Base-by-base conservation (phyloP, 2,113 vertebrate genomes). In the Syrmaticus mikado region DNA sequence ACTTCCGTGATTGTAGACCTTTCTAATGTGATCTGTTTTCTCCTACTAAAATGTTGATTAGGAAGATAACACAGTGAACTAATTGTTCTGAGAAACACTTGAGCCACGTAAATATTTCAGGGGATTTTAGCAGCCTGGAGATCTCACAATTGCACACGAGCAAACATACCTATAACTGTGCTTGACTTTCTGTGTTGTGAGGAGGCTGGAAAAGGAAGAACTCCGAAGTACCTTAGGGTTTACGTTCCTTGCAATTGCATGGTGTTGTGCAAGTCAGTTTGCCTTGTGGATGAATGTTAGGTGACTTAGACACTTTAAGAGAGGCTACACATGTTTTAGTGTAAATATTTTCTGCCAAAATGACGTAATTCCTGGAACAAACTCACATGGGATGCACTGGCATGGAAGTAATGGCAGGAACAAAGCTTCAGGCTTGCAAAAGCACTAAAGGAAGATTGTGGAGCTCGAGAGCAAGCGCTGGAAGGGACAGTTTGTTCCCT, bases 31-130 rank as follows among this genome's bases (percentile, higher is more conserved):
- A 94, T 78, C 74, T 82, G 57, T 20, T 86, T 81, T 90, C 30
- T 48, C 27, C 20, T 84, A 9, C 25, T 90, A 66, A 92, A 79
- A 70, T 62, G 88, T 84, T 84, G 81, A 84, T 89, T 79, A 72
- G 90, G 61, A 77, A 82, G 83, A 34, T 92, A 92, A 79, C 64
- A 92, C 57, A 94, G 66, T 28, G 70, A 84, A 61, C 71, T 92
- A 66, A 92, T 89, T 95, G 94, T 82, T 94, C 86, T 82, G 46
- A 86, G 66, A 79, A 89, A 55, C 40, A 22, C 66, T 86, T 73
- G 57, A 93, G 90, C 92, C 48, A 68, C 57, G 57, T 93, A 89
- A 94, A 93, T 94, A 90, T 95, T 93, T 96, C 66, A 92, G 80
- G 48, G 76, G 83, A 88, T 93, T 96, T 88, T 46, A 82, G 76